These are phyloP conservation scores for Platichthys flesus DNA, from an alignment of 2,113 vertebrate species.

Conservation along the genomic window DNA sequence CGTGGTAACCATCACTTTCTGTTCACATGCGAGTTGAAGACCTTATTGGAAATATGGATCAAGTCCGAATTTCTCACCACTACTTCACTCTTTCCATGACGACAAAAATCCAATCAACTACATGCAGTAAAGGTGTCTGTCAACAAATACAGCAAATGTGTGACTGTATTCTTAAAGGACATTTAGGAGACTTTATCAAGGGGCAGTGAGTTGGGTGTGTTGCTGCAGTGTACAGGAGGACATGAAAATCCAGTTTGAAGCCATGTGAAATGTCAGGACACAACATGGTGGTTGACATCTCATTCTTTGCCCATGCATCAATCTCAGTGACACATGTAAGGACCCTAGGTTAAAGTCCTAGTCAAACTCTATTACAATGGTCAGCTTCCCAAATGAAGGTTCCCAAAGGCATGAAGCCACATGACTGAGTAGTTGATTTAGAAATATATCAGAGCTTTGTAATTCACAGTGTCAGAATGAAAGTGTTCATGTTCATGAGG, in stretches of 20 bases:
- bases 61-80: no score
- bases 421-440: no score
- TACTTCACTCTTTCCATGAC: neutral
- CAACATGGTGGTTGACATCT: conserved; percentile 10
- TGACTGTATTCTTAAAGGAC: neutral
- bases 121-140: neutral
- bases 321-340: neutral
- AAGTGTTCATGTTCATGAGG: no score
- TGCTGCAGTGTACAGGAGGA: neutral
- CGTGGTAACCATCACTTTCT: neutral
- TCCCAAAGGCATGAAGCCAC: no score
- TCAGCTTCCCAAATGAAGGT: no score
- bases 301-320: neutral
- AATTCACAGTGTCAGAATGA: no score
- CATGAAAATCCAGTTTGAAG: conserved; percentile 10
- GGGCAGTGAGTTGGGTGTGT: neutral
- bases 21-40: neutral
- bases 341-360: no score
- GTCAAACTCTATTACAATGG: no score
- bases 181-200: neutral
- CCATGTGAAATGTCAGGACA: neutral
- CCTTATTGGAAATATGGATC: neutral
- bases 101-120: neutral
- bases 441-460: no score
- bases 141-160: conserved; percentile 4